Conservation (phyloP, 1,140 invertebrate species). For the Musca domestica region DNA sequence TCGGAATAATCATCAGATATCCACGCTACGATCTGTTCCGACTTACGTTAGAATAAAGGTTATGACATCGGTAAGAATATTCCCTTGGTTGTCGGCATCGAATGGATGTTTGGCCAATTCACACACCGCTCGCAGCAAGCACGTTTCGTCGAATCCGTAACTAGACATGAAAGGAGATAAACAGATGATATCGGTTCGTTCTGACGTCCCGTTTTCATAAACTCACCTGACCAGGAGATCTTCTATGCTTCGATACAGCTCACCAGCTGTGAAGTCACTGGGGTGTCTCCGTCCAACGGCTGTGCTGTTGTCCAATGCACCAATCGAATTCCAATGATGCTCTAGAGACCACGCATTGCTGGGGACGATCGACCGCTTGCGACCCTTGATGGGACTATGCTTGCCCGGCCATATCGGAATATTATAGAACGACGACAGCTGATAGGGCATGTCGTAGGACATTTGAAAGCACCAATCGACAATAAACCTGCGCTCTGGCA, state of each 20-base stretch:
- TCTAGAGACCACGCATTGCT: too few relatives aligned
- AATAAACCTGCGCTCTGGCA: slow-evolving; percentile 42
- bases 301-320: too few relatives aligned
- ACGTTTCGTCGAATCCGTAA: slow-evolving; percentile 45
- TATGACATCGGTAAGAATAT: slow-evolving; percentile 41
- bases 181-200: too few relatives aligned
- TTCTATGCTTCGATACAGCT: slow-evolving; percentile 41
- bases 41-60: slow-evolving; percentile 45
- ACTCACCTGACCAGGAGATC: slow-evolving; percentile 26
- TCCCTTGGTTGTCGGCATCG: slow-evolving; percentile 33
- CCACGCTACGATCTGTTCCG: neutral
- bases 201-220: neutral
- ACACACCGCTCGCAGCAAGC: slow-evolving; percentile 43
- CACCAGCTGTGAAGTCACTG: slow-evolving; percentile 44
- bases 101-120: slow-evolving; percentile 47
- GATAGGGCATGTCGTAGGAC: slow-evolving; percentile 38
- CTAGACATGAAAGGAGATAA: slow-evolving; percentile 6
- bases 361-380: neutral
- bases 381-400: slow-evolving; percentile 15
- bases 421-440: slow-evolving; percentile 40
- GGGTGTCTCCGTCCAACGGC: slow-evolving; percentile 27
- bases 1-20: neutral
- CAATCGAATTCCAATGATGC: too few relatives aligned
- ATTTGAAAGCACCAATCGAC: slow-evolving; percentile 49
- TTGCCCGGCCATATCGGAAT: slow-evolving; percentile 43